Percentiles rank a stretch among this genome's conserved stretches.
phyloP scores from a whole-genome alignment of 2,888 invertebrate genomes.

The Sphaerophoria taeniata region DNA sequence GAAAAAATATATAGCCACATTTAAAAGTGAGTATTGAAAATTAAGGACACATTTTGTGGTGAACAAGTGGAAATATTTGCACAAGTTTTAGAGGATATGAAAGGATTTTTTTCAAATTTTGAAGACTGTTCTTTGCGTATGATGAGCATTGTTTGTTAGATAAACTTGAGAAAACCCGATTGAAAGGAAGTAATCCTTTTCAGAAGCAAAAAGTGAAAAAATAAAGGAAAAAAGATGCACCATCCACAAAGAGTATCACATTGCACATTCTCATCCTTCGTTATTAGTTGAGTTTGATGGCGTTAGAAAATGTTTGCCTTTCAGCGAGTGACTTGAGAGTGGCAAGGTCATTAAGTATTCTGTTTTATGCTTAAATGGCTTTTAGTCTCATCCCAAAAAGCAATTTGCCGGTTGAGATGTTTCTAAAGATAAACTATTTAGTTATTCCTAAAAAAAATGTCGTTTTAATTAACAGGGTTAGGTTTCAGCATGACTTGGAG shows the following conservation, averaged over 20 bases:
- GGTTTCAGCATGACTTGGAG: background rate
- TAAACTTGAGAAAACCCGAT: slow-evolving; percentile 42
- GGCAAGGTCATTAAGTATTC: slow-evolving; percentile 18
- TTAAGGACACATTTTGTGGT: slow-evolving; percentile 61
- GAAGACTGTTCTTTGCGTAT: slow-evolving; percentile 3
- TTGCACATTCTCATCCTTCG: background rate
- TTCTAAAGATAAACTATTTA: slow-evolving; percentile 24
- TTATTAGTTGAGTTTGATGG: background rate
- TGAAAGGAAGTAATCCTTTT: slow-evolving; percentile 33
- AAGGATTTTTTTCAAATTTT: slow-evolving; percentile 5
- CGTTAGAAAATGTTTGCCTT: slow-evolving; percentile 28
- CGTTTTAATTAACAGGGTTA: background rate
- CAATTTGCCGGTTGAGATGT: slow-evolving; percentile 28
- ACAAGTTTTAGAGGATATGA: slow-evolving; percentile 40
- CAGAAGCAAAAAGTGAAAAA: slow-evolving; percentile 11
- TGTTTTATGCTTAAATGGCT: slow-evolving; percentile 16
- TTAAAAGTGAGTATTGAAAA: slow-evolving; percentile 30
- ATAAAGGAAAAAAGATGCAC: background rate
- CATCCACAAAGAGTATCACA: background rate
- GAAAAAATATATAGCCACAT: slow-evolving; percentile 13
- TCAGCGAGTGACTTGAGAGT: slow-evolving; percentile 15
- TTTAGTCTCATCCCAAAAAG: background rate
- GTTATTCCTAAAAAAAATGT: slow-evolving; percentile 1
- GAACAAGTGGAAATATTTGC: slow-evolving; percentile 57
- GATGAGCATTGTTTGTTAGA: slow-evolving; percentile 41